Evolutionary conservation across 2,888 invertebrate species (phyloP).

Genomic region (Drosophila imparisetae): DNA sequence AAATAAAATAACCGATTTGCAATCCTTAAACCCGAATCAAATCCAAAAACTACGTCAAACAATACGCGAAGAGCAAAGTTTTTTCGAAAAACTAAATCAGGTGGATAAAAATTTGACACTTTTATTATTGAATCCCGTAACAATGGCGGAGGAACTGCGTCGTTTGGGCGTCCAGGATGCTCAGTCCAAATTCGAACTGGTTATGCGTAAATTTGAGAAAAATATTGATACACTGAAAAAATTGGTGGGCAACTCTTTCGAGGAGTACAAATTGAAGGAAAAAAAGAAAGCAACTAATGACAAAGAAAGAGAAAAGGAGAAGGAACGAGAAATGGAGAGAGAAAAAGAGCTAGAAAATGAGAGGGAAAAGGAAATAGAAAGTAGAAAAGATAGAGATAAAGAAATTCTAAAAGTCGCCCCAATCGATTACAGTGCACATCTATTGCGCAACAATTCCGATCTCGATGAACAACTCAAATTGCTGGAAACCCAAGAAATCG

Average conservation of each 20-base stretch:
- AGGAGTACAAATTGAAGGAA: conserved; percentile 50
- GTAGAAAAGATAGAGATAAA: neutral
- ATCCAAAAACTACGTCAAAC: conserved; percentile 73
- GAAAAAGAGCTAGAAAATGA: neutral
- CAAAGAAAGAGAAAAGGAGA: neutral
- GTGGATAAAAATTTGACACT: conserved; percentile 83
- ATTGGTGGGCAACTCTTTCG: conserved; percentile 80
- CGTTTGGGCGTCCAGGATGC: conserved; percentile 35
- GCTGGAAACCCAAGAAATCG: conserved; percentile 82
- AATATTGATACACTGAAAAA: conserved; percentile 84
- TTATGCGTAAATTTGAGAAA: conserved; percentile 82
- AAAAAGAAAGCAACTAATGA: neutral
- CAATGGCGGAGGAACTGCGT: conserved; percentile 70
- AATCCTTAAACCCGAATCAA: conserved; percentile 69
- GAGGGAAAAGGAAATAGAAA: neutral
- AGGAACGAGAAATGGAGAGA: neutral
- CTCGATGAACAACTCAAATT: conserved; percentile 83
- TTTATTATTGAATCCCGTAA: conserved; percentile 82
- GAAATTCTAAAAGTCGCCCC: neutral
- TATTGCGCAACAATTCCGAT: conserved; percentile 82
- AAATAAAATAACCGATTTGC: conserved; percentile 80
- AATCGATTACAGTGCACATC: conserved; percentile 71
- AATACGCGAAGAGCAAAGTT: conserved; percentile 75
- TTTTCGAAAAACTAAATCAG: conserved; percentile 83
- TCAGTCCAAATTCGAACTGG: conserved; percentile 64